A percentile compares a stretch with the other conserved stretches of the same genome.
These are phyloP conservation scores for Salminus brasiliensis DNA, from an alignment of 2,113 vertebrate species.

Conservation along the genomic window DNA sequence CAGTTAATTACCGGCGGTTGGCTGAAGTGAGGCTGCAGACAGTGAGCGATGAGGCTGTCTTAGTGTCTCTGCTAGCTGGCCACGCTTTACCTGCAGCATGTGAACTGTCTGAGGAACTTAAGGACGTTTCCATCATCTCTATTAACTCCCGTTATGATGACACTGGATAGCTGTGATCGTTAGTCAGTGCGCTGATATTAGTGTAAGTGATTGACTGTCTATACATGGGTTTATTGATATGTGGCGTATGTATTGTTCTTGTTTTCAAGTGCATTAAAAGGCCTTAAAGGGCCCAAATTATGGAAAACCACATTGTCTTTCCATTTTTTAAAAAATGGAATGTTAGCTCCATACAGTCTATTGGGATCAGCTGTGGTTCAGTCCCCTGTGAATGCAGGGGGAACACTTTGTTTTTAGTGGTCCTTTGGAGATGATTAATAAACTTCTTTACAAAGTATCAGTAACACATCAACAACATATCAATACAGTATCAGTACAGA, in stretches of 20 bases:
- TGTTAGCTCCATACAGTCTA: too few species aligned
- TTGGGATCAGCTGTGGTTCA: too few species aligned
- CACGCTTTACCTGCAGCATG: conserved; percentile 18
- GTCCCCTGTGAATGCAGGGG: too few species aligned
- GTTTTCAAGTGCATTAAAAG: not conserved
- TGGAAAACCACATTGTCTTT: too few species aligned
- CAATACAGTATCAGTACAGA: too few species aligned
- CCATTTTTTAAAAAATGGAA: too few species aligned
- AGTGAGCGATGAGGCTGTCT: conserved; percentile 27
- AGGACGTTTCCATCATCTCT: conserved; percentile 25
- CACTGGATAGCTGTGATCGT: not conserved
- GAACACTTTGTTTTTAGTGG: too few species aligned
- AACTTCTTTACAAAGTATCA: too few species aligned
- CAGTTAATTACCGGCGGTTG: conserved; percentile 57
- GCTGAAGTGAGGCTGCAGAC: conserved; percentile 42
- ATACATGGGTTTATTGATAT: not conserved
- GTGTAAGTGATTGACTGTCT: not conserved
- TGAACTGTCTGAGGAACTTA: conserved; percentile 2
- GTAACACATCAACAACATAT: too few species aligned
- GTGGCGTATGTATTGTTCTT: not conserved
- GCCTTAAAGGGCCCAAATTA: too few species aligned
- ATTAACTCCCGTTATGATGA: not conserved
- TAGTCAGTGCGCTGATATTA: not conserved
- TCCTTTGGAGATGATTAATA: too few species aligned
- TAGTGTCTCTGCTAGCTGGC: conserved; percentile 9